Percentiles rank a stretch among this genome's conserved stretches.
phyloP scores from a whole-genome alignment of 2,888 invertebrate genomes.

The Hemicrepidius hirtus region DNA sequence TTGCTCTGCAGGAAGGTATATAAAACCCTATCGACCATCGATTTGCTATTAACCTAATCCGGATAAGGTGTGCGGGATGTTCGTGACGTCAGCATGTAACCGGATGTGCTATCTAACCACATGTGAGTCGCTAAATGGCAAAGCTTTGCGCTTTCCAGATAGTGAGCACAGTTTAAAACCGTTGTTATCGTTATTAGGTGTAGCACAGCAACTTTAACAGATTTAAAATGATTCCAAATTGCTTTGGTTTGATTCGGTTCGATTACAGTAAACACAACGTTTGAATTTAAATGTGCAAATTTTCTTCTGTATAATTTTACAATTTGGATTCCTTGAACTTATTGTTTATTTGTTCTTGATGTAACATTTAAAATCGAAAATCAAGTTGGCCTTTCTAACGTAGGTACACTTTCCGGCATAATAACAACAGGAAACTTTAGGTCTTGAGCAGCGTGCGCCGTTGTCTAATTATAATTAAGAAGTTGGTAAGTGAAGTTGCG shows the following conservation, averaged over 20 bases:
- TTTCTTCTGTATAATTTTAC: constrained; percentile 29
- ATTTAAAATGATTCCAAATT: constrained; percentile 45
- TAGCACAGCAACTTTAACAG: constrained; percentile 43
- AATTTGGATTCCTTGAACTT: background rate
- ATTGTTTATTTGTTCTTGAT: too few species aligned
- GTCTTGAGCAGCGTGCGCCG: background rate
- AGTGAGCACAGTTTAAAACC: constrained; percentile 42
- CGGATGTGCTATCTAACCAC: constrained; percentile 54
- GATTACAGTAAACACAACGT: constrained; percentile 33
- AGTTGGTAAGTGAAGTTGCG: constrained; percentile 20
- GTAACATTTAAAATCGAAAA: background rate
- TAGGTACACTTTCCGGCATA: background rate
- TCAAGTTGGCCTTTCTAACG: background rate
- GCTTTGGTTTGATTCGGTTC: constrained; percentile 39
- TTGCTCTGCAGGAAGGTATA: constrained; percentile 50
- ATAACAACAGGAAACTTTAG: background rate
- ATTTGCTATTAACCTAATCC: constrained; percentile 55
- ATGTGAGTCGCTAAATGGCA: constrained; percentile 49
- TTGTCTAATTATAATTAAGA: constrained; percentile 33
- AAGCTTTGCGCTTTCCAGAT: constrained; percentile 48
- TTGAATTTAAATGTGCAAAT: constrained; percentile 43
- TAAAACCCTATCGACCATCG: constrained; percentile 54
- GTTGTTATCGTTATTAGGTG: constrained; percentile 49
- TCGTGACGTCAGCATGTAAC: constrained; percentile 51
- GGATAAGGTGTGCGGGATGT: constrained; percentile 53